Evolutionary conservation across 2,113 vertebrate species (phyloP).

Genomic region (Ceyx cyanopectus): DNA sequence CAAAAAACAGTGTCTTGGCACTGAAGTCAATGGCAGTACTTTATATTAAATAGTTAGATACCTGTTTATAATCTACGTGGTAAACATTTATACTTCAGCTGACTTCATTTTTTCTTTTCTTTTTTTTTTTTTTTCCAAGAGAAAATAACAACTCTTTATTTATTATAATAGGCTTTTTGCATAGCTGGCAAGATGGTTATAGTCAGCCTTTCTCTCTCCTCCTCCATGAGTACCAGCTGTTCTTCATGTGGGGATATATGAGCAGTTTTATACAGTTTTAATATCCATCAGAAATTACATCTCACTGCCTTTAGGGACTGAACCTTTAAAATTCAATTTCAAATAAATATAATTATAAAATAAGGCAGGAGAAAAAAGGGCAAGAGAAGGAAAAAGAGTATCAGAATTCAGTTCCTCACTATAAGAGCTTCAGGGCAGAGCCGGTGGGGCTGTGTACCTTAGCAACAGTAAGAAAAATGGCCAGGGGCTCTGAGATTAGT

Average conservation of each 20-base stretch:
- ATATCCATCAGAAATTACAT: constrained; percentile 78
- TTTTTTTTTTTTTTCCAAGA: not conserved
- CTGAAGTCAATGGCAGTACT: not conserved
- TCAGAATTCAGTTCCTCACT: constrained; percentile 39
- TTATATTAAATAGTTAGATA: not conserved
- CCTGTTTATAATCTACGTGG: not conserved
- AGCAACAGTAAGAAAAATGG: constrained; percentile 26
- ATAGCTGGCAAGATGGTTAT: constrained; percentile 20
- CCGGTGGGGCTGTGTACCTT: constrained; percentile 3
- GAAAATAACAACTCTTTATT: constrained; percentile 14
- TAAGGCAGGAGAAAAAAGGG: not conserved
- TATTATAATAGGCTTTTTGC: not conserved
- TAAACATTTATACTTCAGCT: not conserved
- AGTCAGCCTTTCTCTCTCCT: constrained; percentile 7
- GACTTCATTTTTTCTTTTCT: not conserved
- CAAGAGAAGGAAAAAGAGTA: not conserved
- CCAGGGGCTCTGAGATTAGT: constrained; percentile 2
- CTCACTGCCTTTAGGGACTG: constrained; percentile 67
- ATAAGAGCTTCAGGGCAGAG: constrained; percentile 53
- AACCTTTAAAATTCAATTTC: constrained; percentile 80
- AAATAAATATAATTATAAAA: constrained; percentile 78
- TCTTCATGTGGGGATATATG: constrained; percentile 59
- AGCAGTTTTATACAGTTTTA: constrained; percentile 74
- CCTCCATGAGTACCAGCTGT: constrained; percentile 53
- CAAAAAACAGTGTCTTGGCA: not conserved